Base-by-base conservation (phyloP, 2,888 invertebrate genomes). In the Leptarthrus brevirostris region DNA sequence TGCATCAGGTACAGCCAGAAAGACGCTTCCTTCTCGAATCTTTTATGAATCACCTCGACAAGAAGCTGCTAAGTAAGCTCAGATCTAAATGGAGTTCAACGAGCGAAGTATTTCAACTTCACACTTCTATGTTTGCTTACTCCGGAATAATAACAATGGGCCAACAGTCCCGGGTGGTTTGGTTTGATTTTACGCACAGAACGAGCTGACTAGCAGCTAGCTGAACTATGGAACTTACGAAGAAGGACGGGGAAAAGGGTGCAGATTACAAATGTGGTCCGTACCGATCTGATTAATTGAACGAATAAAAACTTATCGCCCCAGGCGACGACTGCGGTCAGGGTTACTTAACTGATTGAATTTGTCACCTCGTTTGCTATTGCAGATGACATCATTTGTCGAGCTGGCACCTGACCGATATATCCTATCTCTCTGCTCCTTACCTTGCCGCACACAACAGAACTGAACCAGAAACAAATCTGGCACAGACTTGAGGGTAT, bases 271-370 rank as follows among this genome's bases (percentile, higher is more conserved):
- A 24, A 14, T 40, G 64, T 30, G 61, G 40, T 20, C 20, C 12
- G 12, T 14, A 20, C n/a, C 64, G 44, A 26, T 24, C 44, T 64
- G 47, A 47, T 64, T 64, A 64, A 64, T 64, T 22, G 64, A 18
- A 44, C 64, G 44, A 24, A 64, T 64, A 64, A 64, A 64, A 64
- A 44, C 14, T 47, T 64, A 64, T 47, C 36, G 6, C 47, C 47
- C n/a, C n/a, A 8, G 22, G 24, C 22, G 20, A 22, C 26, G 24
- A 44, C 24, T 64, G 24, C 24, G 64, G 24, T 14, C 44, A 22
- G 16, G 36, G 22, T 64, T 64, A 64, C 64, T 64, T 61, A 64
- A 34, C 47, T 47, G 64, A 64, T 64, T 64, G 64, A 64, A 64
- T 64, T 64, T 64, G 64, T 64, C 64, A 64, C 64, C 22, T 24